Evolutionary conservation across 2,113 vertebrate genomes (phyloP).

Genomic region (Heliornis fulica): DNA sequence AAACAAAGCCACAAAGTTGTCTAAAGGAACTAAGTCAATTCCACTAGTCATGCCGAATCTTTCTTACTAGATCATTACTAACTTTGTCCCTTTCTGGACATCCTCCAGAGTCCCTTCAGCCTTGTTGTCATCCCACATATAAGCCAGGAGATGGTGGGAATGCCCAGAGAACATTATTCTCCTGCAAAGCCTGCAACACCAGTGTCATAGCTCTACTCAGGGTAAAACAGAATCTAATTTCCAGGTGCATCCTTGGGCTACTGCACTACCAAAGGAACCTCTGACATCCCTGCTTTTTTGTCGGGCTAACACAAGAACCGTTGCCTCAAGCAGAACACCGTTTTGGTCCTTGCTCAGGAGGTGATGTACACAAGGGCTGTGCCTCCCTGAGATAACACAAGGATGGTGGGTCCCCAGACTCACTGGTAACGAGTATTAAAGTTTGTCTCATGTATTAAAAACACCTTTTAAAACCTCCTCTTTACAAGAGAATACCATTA

Average conservation of each 20-base stretch:
- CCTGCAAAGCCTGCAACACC: background rate
- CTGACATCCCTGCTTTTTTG: background rate
- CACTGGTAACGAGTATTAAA: background rate
- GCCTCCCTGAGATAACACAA: background rate
- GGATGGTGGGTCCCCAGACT: background rate
- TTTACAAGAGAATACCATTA: background rate
- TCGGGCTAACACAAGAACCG: background rate
- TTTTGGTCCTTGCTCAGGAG: background rate
- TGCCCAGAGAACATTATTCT: background rate
- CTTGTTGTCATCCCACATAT: background rate
- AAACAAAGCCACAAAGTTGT: slow-evolving; percentile 10
- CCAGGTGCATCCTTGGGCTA: background rate
- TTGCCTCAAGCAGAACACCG: background rate
- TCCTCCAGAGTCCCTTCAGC: background rate
- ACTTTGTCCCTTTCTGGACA: background rate
- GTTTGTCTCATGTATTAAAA: background rate
- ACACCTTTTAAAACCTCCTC: background rate
- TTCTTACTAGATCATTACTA: background rate
- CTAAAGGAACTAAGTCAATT: background rate
- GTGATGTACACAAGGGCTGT: background rate
- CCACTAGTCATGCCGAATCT: background rate
- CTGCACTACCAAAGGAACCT: background rate
- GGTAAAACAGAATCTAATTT: background rate
- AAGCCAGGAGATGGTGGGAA: background rate
- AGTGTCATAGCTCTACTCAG: background rate